Conservation (phyloP, 2,888 invertebrate species). For the Hymenopus coronatus region DNA sequence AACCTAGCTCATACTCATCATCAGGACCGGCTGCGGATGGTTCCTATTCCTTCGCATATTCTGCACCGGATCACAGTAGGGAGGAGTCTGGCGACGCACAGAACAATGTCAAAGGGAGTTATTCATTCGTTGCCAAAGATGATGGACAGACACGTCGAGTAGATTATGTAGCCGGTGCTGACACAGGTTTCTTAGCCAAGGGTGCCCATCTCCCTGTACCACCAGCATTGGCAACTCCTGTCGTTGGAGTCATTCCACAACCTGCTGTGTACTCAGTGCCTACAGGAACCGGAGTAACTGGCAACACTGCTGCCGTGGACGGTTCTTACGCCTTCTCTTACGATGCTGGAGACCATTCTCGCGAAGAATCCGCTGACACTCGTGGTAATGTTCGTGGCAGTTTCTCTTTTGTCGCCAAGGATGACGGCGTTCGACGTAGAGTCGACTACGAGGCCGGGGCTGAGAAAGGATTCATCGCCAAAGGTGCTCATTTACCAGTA, state of each 20-base stretch:
- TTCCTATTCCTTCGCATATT: slow-evolving; percentile 33
- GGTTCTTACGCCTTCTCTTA: slow-evolving; percentile 39
- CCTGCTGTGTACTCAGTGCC: background rate
- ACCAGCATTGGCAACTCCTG: background rate
- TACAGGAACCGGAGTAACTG: background rate
- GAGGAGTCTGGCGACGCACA: slow-evolving; percentile 33
- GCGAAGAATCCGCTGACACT: slow-evolving; percentile 34
- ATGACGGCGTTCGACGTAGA: slow-evolving; percentile 27
- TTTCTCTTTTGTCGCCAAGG: slow-evolving; percentile 35
- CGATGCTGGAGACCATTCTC: slow-evolving; percentile 34
- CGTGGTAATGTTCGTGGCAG: slow-evolving; percentile 36
- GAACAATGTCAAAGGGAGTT: slow-evolving; percentile 37
- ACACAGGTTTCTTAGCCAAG: slow-evolving; percentile 36
- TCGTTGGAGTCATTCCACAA: background rate
- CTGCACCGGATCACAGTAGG: slow-evolving; percentile 30
- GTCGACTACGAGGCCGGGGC: slow-evolving; percentile 35
- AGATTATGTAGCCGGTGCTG: slow-evolving; percentile 36
- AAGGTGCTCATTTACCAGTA: slow-evolving; percentile 32
- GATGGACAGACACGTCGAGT: slow-evolving; percentile 34
- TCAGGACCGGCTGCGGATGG: slow-evolving; percentile 7
- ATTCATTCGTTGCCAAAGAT: slow-evolving; percentile 36
- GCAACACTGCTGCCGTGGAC: slow-evolving; percentile 24
- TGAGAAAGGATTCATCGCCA: slow-evolving; percentile 35
- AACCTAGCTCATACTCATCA: background rate
- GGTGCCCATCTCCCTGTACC: slow-evolving; percentile 39